Evolutionary conservation across 2,888 invertebrate genomes (phyloP).

Genomic region (Halocaridina rubra): DNA sequence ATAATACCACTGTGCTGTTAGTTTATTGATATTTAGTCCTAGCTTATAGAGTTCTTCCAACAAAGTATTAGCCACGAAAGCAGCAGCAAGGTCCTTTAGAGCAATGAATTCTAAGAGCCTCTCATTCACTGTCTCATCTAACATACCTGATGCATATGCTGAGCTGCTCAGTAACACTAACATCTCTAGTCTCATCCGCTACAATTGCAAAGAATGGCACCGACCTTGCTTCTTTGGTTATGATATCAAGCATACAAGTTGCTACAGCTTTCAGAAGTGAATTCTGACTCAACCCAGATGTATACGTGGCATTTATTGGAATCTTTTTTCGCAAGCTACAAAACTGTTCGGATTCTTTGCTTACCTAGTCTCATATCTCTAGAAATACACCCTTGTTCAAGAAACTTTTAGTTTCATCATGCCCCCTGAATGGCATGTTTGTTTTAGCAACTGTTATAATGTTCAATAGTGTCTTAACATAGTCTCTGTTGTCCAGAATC

Average conservation of each 20-base stretch:
- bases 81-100: background rate
- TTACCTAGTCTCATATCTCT: background rate
- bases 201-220: background rate
- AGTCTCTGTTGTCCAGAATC: background rate
- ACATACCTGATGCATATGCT: no score
- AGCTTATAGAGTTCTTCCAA: background rate
- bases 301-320: background rate
- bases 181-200: conserved; percentile 11
- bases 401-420: background rate
- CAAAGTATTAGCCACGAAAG: background rate
- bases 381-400: background rate
- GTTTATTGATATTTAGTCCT: no score
- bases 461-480: background rate
- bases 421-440: background rate
- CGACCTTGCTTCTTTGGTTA: background rate
- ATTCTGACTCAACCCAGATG: background rate
- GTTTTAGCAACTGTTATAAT: conserved; percentile 10
- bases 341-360: background rate
- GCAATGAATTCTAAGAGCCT: background rate
- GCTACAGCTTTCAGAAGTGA: background rate
- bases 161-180: conserved; percentile 10
- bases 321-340: background rate
- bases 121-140: conserved; percentile 1
- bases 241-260: background rate
- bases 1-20: no score